Evolutionary conservation across 2,888 invertebrate genomes (phyloP).

Genomic region (Sinotaia quadrata): DNA sequence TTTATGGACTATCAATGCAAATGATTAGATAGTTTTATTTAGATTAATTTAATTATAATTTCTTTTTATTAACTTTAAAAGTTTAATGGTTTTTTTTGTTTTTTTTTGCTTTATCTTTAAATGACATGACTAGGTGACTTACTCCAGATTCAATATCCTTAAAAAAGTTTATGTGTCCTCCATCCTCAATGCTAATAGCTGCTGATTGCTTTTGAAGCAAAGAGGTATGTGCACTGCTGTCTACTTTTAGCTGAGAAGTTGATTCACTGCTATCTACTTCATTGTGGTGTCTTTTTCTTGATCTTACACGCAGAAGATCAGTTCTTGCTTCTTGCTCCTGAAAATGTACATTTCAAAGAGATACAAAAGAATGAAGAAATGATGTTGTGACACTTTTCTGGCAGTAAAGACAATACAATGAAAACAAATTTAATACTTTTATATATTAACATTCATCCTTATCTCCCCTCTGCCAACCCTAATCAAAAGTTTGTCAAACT

Average conservation of each 20-base stretch:
- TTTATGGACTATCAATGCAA: too few relatives aligned
- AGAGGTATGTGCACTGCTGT: conserved; percentile 11
- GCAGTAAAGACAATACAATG: too few relatives aligned
- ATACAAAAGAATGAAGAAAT: too few relatives aligned
- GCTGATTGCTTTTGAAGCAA: conserved; percentile 45
- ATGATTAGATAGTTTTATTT: too few relatives aligned
- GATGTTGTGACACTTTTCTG: too few relatives aligned
- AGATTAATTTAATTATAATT: too few relatives aligned
- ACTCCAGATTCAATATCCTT: conserved; percentile 82
- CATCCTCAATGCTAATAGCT: background rate
- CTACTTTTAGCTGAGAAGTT: conserved; percentile 10
- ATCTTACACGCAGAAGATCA: conserved; percentile 80
- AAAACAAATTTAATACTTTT: too few relatives aligned
- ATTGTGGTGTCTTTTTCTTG: conserved; percentile 19
- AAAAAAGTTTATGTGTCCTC: conserved; percentile 87
- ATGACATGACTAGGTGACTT: conserved; percentile 33
- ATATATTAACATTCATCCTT: too few relatives aligned
- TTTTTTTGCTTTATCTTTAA: background rate
- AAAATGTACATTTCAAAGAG: background rate
- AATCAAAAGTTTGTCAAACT: too few relatives aligned
- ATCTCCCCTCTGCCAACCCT: too few relatives aligned
- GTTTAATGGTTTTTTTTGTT: too few relatives aligned
- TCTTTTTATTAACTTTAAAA: too few relatives aligned
- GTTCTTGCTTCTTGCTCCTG: conserved; percentile 89
- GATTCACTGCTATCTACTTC: background rate